Conservation (phyloP, 2,888 invertebrate species). For the Zeuzera pyrina region DNA sequence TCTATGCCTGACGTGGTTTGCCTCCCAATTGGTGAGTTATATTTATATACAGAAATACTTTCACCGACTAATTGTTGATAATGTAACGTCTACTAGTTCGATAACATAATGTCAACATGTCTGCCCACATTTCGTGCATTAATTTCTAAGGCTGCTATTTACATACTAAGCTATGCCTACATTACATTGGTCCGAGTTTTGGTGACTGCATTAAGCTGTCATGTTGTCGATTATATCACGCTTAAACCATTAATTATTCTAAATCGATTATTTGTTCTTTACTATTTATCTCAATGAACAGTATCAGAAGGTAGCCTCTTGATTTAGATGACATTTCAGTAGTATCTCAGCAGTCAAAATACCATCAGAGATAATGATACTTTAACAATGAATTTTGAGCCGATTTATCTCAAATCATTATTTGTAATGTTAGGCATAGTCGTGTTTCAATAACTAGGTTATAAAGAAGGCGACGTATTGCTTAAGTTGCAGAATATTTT, state of each 20-base stretch:
- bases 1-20: conserved; percentile 28
- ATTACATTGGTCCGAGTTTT: conserved; percentile 24
- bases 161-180: conserved; percentile 25
- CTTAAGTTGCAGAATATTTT: too few relatives aligned
- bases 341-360: too few relatives aligned
- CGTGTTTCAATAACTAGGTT: too few relatives aligned
- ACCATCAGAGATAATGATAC: too few relatives aligned
- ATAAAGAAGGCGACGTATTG: too few relatives aligned
- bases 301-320: conserved; percentile 1
- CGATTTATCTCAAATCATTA: too few relatives aligned
- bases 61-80: conserved; percentile 57
- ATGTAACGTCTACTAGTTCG: conserved; percentile 42
- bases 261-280: conserved; percentile 13
- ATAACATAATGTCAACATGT: conserved; percentile 62
- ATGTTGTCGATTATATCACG: conserved; percentile 40
- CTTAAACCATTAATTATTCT: conserved; percentile 20
- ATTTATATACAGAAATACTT: conserved; percentile 43
- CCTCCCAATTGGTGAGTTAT: conserved; percentile 38
- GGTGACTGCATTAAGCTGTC: conserved; percentile 45
- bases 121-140: conserved; percentile 42
- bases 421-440: too few relatives aligned
- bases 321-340: too few relatives aligned
- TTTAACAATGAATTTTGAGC: too few relatives aligned
- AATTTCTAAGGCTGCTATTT: conserved; percentile 28
- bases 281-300: conserved; percentile 1